Conservation (phyloP, 35 echinoderm and acorn worm species). For the Ptychodera flava region DNA sequence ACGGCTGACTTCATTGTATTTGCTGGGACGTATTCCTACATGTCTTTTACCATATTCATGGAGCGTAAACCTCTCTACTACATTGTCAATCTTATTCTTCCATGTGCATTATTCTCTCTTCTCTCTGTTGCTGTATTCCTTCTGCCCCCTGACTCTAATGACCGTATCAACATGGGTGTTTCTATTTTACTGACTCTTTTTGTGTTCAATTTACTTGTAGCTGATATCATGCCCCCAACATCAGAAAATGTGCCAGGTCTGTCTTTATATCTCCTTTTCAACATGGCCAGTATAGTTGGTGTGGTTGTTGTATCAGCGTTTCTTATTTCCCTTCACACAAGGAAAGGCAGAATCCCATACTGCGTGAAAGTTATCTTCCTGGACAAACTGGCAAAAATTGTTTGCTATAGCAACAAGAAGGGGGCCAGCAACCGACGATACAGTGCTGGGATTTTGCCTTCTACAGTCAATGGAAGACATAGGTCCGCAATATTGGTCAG, state of each 20-base stretch:
- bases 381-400: background rate
- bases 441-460: no score
- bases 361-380: background rate
- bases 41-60: slow-evolving; percentile 63
- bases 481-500: no score
- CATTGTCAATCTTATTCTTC: slow-evolving; percentile 72
- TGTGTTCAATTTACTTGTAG: slow-evolving; percentile 78
- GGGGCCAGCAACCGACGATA: background rate
- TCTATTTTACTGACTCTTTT: slow-evolving; percentile 73
- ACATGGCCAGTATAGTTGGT: background rate
- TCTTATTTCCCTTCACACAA: background rate
- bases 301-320: background rate
- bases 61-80: slow-evolving; percentile 59
- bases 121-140: slow-evolving; percentile 71
- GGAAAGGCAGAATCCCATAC: background rate
- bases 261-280: background rate
- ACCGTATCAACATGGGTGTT: slow-evolving; percentile 71
- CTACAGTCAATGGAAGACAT: no score
- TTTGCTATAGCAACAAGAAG: background rate
- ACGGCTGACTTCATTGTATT: slow-evolving; percentile 39
- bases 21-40: slow-evolving; percentile 29
- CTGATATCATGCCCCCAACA: slow-evolving; percentile 65
- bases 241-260: slow-evolving; percentile 30
- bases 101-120: slow-evolving; percentile 60
- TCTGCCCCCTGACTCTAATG: slow-evolving; percentile 74